Base-by-base conservation (phyloP, 2,113 vertebrate genomes). In the Brachyhypopomus occidentalis region DNA sequence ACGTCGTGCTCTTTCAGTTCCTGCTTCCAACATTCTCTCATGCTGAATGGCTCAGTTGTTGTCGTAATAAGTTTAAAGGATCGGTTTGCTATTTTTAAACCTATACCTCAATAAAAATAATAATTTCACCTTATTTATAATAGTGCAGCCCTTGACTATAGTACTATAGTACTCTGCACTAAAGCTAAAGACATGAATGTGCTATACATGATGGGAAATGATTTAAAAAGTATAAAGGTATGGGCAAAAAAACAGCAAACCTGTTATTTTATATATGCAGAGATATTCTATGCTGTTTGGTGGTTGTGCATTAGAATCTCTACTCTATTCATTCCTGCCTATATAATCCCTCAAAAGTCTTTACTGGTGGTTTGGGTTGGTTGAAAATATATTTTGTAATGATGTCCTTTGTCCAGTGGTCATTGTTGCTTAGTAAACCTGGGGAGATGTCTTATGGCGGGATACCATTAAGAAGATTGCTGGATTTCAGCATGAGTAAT, bases 261-360 rank as follows among this genome's bases (percentile, higher is more conserved):
- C 11, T 14, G 11, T 48, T 48, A 8, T 52, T 72, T 30, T 5
- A 23, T 23, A 19, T 14, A 38, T 20, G 16, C 48, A 25, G 48
- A 38, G 59, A 63, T 76, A n/a, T 70, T 79, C n/a, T 25, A 41
- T 56, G 8, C 17, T 63, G 2, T 41, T 64, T 6, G 48, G 78
- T 84, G 56, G 20, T 76, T 72, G 41, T 19, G 48, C 56, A 36
- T 22, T 22, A 41, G 77, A 22, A 55, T 67, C 66, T 79, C 62
- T 4, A 20, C 25, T 76, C 25, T 14, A 58, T 30, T 72, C 58
- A 48, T 66, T 76, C 25, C 30, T 23, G 30, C 7, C 62, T 66
- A 48, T 52, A 22, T 72, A 36, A 41, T 19, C 66, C 22, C 2
- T 45, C 30, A 30, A 30, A 30, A 30, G 17, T 38, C 5, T 38